A percentile compares a stretch with the other conserved stretches of the same genome.
Evolutionary conservation across 2,888 invertebrate species (phyloP).

Genomic region (Netelia inedita): DNA sequence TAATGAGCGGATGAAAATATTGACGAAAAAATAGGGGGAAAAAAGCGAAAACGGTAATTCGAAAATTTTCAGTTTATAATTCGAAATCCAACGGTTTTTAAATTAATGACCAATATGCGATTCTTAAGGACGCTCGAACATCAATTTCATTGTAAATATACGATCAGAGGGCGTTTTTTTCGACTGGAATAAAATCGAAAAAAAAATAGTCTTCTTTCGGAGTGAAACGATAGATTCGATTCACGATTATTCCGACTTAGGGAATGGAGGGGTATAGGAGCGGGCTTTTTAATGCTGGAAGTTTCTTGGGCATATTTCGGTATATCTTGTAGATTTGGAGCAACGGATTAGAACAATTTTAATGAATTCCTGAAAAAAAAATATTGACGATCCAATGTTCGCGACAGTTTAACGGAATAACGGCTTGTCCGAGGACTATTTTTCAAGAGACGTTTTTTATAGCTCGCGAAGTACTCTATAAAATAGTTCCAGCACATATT

Average conservation of each 20-base stretch:
- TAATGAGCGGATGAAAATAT: slow-evolving; percentile 9
- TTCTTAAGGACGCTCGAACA: slow-evolving; percentile 4
- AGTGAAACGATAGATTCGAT: slow-evolving; percentile 41
- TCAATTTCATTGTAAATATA: background rate
- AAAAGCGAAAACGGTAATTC: background rate
- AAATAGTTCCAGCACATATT: too few relatives aligned
- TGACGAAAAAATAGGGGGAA: background rate
- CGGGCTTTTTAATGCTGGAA: too few relatives aligned
- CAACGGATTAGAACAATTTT: too few relatives aligned
- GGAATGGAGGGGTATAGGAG: background rate
- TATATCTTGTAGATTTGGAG: too few relatives aligned
- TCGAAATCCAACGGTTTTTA: slow-evolving; percentile 20
- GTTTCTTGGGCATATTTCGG: too few relatives aligned
- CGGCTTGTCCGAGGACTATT: too few relatives aligned
- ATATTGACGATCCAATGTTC: too few relatives aligned
- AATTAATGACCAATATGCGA: slow-evolving; percentile 6
- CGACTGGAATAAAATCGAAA: slow-evolving; percentile 29
- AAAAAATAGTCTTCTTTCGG: slow-evolving; percentile 29
- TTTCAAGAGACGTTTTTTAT: too few relatives aligned
- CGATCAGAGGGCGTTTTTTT: slow-evolving; percentile 40
- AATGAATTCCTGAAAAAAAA: too few relatives aligned
- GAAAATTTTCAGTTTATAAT: background rate
- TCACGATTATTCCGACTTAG: slow-evolving; percentile 28
- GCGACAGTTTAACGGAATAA: too few relatives aligned
- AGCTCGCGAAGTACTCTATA: too few relatives aligned